Base-by-base conservation (phyloP, 2,888 invertebrate genomes). In the Cryptocephalus primarius region DNA sequence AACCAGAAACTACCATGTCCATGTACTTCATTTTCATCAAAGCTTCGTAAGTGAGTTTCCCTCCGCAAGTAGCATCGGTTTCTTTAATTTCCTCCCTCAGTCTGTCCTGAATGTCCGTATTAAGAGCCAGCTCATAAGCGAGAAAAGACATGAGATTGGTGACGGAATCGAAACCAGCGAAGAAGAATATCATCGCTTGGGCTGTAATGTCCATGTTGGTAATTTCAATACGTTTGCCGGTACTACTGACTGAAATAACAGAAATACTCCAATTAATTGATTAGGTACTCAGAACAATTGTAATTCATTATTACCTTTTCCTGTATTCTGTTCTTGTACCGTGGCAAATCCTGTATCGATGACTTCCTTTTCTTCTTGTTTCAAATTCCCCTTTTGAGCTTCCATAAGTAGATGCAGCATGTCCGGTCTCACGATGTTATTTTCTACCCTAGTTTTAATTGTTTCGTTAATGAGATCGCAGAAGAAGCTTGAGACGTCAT, bases 401-500 rank as follows among this genome's bases (percentile, higher is more conserved):
- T 22, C 22, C 69, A 77, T 70, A 1, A 78, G 61, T 10, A 78
- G 54, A 44, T 78, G 72, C 12, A 78, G 74, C 74, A 78, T 75
- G 46, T 63, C 62, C 4, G 55, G 59, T 42, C 61, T 42, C 8
- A 58, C 45, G 42, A 61, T 58, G 8, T 51, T 49, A 33, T 58
- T 52, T 43, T 58, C 49, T 48, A 60, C 55, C 32, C 62, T 49
- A 11, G 43, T 40, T 46, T 50, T 51, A 22, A 62, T 55, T 1
- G 53, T 59, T 33, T 50, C 46, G 14, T 47, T 40, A 1, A 62
- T 52, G 1, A 62, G 22, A 6, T 51, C 42, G 13, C 45, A 48
- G 34, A 62, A 46, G 46, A 49, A 49, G 1, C 13, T 10, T 8
- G 14, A 34, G 1, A 42, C 42, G n/a, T 33, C 33, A 8, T 11